Conservation (phyloP, 2,797 vertebrate species). For the Sebastes nivosus region DNA sequence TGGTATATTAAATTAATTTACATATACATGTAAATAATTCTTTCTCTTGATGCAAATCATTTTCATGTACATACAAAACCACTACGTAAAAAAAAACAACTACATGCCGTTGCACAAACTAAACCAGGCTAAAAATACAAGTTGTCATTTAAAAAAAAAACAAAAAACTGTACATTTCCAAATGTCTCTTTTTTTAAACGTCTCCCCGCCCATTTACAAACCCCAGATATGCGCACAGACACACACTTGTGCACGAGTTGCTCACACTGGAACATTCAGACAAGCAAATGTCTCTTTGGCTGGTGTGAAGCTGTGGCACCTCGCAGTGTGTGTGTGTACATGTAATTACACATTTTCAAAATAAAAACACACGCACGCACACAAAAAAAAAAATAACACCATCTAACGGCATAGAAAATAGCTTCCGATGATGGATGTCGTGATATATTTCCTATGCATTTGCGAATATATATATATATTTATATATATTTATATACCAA, state of each 20-base stretch:
- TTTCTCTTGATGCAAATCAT: constrained; percentile 69
- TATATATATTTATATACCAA: constrained; percentile 76
- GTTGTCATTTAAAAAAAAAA: constrained; percentile 59
- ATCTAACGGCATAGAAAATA: constrained; percentile 67
- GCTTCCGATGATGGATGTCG: constrained; percentile 58
- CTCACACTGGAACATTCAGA: constrained; percentile 81
- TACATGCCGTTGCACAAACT: constrained; percentile 81
- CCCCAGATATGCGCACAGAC: constrained; percentile 66
- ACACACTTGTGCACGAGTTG: constrained; percentile 60
- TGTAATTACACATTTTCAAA: constrained; percentile 59
- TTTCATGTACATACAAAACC: constrained; percentile 79
- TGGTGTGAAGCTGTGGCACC: constrained; percentile 84
- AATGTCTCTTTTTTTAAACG: constrained; percentile 36
- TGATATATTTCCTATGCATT: constrained; percentile 76
- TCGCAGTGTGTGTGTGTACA: constrained; percentile 64
- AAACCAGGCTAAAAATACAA: constrained; percentile 77
- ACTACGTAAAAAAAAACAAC: constrained; percentile 77
- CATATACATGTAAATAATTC: constrained; percentile 73
- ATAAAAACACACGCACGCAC: constrained; percentile 34
- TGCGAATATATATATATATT: constrained; percentile 55
- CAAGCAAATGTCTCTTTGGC: constrained; percentile 89
- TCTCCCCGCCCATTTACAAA: constrained; percentile 62
- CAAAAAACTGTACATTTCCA: constrained; percentile 77
- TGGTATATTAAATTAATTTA: constrained; percentile 77
- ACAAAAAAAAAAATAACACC: constrained; percentile 58